phyloP scores from a whole-genome alignment of 1,140 invertebrate genomes.

The Lepidurus packardi region DNA sequence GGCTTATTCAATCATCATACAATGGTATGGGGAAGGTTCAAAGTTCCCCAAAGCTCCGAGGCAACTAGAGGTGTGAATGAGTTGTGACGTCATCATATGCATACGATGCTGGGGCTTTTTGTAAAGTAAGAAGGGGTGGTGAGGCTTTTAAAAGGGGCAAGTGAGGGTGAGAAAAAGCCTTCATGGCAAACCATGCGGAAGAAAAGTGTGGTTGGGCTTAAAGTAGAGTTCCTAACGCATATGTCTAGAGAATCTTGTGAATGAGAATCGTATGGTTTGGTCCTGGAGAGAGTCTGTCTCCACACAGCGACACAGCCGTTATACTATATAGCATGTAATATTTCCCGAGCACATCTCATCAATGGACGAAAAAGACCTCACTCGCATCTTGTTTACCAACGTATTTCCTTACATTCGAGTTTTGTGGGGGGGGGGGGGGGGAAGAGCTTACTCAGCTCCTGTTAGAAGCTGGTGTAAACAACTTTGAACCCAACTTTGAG shows the following conservation, averaged over 20 bases:
- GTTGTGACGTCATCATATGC: slow-evolving; percentile 13
- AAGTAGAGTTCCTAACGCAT: no score
- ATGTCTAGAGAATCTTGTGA: neutral
- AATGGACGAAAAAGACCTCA: neutral
- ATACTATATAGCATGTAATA: no score
- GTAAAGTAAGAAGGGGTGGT: slow-evolving; percentile 16
- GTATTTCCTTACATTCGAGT: neutral
- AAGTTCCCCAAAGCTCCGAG: neutral
- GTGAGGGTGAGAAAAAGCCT: neutral
- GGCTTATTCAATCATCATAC: neutral
- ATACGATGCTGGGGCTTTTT: neutral
- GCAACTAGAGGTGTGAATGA: slow-evolving; percentile 12
- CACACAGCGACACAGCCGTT: no score
- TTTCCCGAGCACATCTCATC: neutral
- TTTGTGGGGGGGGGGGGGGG: no score
- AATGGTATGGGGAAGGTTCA: neutral
- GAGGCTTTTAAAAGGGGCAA: slow-evolving; percentile 9
- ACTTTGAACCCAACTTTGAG: neutral
- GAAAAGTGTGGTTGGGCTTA: neutral
- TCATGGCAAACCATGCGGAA: neutral
- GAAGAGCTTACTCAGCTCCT: slow-evolving; percentile 2
- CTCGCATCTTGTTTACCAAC: slow-evolving; percentile 2
- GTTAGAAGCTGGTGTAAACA: neutral
- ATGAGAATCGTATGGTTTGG: neutral
- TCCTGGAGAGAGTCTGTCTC: no score